A percentile compares a stretch with the other conserved stretches of the same genome.
Conservation (phyloP, 30 jellyfish, hydroid and myxozoan species). For the Hydra vulgaris region DNA sequence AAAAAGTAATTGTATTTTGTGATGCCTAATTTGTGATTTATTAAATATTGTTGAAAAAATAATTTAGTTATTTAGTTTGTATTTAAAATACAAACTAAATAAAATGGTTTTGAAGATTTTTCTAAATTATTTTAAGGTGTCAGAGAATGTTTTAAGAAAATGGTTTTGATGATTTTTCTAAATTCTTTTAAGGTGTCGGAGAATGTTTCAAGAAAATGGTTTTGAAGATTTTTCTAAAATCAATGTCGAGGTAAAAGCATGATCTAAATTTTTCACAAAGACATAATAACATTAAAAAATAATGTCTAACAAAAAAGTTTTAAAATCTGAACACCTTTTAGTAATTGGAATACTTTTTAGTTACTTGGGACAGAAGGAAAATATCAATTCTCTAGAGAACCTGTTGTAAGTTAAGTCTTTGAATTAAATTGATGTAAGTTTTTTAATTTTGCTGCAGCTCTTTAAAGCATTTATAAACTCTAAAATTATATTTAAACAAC, state of each 20-base stretch:
- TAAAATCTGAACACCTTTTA: too few relatives aligned
- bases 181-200: conserved; percentile 21
- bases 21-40: too few relatives aligned
- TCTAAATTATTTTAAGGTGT: conserved; percentile 14
- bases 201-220: conserved; percentile 9
- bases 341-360: too few relatives aligned
- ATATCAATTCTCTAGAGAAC: neutral
- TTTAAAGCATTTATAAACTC: too few relatives aligned
- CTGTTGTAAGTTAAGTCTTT: neutral
- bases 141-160: conserved; percentile 1
- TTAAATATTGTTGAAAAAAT: too few relatives aligned
- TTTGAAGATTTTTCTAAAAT: conserved; percentile 14
- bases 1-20: too few relatives aligned
- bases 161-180: conserved; percentile 19
- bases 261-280: too few relatives aligned
- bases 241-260: conserved; percentile 12
- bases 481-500: neutral
- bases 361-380: conserved; percentile 16
- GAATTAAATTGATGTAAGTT: neutral
- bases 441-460: too few relatives aligned
- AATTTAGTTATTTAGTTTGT: too few relatives aligned
- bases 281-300: too few relatives aligned
- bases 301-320: too few relatives aligned
- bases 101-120: neutral
- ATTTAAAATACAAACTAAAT: too few relatives aligned